Base-by-base conservation (phyloP, 2,888 invertebrate genomes). In the Anagyrus pseudococci region DNA sequence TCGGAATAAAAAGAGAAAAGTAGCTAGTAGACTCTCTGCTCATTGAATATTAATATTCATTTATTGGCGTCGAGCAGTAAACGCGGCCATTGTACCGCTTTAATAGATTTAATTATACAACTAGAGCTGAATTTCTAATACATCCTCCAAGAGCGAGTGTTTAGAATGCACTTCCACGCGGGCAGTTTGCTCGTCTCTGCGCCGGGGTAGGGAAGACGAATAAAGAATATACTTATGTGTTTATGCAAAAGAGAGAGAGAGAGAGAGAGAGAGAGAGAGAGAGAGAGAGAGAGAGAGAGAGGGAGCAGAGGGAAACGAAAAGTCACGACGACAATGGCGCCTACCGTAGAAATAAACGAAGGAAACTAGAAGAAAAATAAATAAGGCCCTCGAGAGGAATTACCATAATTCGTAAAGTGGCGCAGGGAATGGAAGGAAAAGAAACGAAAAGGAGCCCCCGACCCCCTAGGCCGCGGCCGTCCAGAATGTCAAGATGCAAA, bases 91-190 rank as follows among this genome's bases (percentile, higher is more conserved):
- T 37, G 33, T 37, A 50, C 26, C 6, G 29, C 43, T 44, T 22
- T 23, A 46, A 23, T 23, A 17, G 56, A 3, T 47, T 46, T 56
- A 47, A 56, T 56, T 56, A 56, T 56, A 19, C 56, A 13, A 22
- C n/a, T 20, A 22, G 25, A 13, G 20, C 26, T 20, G 55, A 44
- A 55, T 55, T 33, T 10, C 22, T 29, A 56, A 56, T 23, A 37
- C 25, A 37, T 47, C 47, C 8, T 22, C 10, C 8, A 20, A 33
- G 22, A 1, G 8, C 22, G 4, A 4, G 15, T 17, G 15, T 22
- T n/a, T 29, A 4, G 29, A 29, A 47, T 20, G 26, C 26, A 23
- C n/a, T 6, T 8, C 26, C 7, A 53, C 17, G 17, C 4, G 40
- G 25, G 47, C 25, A n/a, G n/a, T n/a, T n/a, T n/a, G n/a, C n/a